Conservation (phyloP, 2,888 invertebrate species). For the Chalcosyrphus nemorum region DNA sequence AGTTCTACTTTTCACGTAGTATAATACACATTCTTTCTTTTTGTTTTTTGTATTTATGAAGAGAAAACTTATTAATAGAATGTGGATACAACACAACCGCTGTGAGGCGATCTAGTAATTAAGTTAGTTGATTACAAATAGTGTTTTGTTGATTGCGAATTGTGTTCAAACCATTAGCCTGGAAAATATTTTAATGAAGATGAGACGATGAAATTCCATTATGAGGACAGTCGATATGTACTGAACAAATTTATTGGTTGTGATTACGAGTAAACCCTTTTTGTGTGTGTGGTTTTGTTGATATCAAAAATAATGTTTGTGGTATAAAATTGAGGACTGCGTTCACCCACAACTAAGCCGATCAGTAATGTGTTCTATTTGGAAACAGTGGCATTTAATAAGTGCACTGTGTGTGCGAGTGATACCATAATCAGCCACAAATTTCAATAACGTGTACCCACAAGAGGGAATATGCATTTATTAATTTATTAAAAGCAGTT, state of each 20-base stretch:
- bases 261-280: background rate
- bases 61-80: background rate
- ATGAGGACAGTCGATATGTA: background rate
- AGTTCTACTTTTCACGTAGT: background rate
- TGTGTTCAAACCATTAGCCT: background rate
- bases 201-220: slow-evolving; percentile 6
- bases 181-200: slow-evolving; percentile 9
- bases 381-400: background rate
- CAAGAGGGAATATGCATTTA: too few species aligned
- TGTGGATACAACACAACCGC: background rate
- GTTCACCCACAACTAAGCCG: background rate
- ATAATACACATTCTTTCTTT: too few species aligned
- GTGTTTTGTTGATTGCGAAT: background rate
- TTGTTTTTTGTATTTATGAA: background rate
- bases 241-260: background rate
- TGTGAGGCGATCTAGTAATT: slow-evolving; percentile 27
- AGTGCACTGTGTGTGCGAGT: background rate
- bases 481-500: too few species aligned
- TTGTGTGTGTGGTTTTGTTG: background rate
- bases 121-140: slow-evolving; percentile 16
- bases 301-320: background rate
- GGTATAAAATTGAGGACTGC: background rate
- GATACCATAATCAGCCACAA: too few species aligned
- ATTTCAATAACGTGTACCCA: too few species aligned
- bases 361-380: background rate